Evolutionary conservation across 2,888 invertebrate genomes (phyloP).

Genomic region (Spisula solida): DNA sequence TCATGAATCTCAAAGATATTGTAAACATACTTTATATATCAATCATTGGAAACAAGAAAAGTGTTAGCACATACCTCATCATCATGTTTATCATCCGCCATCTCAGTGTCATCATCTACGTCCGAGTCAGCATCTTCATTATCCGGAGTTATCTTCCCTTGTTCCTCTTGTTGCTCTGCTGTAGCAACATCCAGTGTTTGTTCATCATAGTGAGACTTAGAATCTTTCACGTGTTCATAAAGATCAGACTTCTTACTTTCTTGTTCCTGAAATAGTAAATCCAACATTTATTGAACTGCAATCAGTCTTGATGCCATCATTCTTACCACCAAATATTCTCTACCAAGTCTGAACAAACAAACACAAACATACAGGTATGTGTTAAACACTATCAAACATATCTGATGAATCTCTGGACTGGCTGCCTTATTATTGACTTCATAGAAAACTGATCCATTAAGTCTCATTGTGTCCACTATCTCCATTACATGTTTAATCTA

Average conservation of each 20-base stretch:
- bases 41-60: neutral
- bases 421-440: too few relatives aligned
- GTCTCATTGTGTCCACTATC: too few relatives aligned
- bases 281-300: neutral
- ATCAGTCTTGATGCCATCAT: too few relatives aligned
- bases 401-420: too few relatives aligned
- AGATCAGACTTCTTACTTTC: conserved; percentile 89
- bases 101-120: conserved; percentile 88
- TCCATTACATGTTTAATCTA: too few relatives aligned
- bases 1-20: too few relatives aligned
- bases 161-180: conserved; percentile 92
- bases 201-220: conserved; percentile 90
- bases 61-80: conserved; percentile 36
- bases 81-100: conserved; percentile 83
- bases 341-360: too few relatives aligned
- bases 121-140: conserved; percentile 90
- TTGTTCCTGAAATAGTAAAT: conserved; percentile 31
- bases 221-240: conserved; percentile 95
- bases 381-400: too few relatives aligned
- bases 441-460: too few relatives aligned
- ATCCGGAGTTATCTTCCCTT: conserved; percentile 90
- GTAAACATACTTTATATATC: too few relatives aligned
- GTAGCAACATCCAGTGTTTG: conserved; percentile 90
- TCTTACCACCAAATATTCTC: too few relatives aligned
- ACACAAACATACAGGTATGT: too few relatives aligned